These are phyloP conservation scores for Clarias laeviceps DNA, from an alignment of 2,797 vertebrate genomes.

Conservation along the genomic window DNA sequence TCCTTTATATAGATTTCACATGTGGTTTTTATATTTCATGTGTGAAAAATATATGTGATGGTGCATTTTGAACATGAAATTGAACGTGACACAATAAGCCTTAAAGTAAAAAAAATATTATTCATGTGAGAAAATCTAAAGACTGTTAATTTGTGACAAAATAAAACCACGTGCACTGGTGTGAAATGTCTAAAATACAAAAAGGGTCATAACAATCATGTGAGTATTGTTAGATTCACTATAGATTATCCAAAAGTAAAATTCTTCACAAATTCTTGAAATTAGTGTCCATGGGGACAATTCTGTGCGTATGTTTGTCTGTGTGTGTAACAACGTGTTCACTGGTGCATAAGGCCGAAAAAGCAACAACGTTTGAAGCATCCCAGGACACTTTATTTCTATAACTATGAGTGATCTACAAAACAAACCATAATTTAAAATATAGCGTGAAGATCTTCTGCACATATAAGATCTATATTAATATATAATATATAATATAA, in stretches of 20 bases:
- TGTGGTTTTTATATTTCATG: not conserved
- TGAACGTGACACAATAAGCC: not conserved
- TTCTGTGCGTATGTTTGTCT: not conserved
- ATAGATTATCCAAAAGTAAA: not conserved
- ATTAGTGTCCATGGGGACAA: not conserved
- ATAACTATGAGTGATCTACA: not conserved
- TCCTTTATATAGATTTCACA: not conserved
- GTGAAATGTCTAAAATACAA: not conserved
- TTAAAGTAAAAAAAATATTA: not conserved
- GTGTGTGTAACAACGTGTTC: constrained; percentile 41
- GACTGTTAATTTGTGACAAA: not conserved
- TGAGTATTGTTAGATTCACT: not conserved
- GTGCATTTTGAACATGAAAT: not conserved
- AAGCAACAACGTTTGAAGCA: not conserved
- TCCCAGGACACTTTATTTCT: not conserved
- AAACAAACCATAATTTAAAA: not conserved
- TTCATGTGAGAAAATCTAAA: not conserved
- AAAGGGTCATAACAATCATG: not conserved
- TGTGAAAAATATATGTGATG: not conserved
- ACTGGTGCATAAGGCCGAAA: constrained; percentile 23
- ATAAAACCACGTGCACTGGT: not conserved
- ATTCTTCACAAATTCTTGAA: not conserved
- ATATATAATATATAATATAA: not conserved
- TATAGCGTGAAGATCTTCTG: not conserved
- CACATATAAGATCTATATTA: not conserved